phyloP scores from a whole-genome alignment of 2,797 vertebrate genomes.

The Alca torda region DNA sequence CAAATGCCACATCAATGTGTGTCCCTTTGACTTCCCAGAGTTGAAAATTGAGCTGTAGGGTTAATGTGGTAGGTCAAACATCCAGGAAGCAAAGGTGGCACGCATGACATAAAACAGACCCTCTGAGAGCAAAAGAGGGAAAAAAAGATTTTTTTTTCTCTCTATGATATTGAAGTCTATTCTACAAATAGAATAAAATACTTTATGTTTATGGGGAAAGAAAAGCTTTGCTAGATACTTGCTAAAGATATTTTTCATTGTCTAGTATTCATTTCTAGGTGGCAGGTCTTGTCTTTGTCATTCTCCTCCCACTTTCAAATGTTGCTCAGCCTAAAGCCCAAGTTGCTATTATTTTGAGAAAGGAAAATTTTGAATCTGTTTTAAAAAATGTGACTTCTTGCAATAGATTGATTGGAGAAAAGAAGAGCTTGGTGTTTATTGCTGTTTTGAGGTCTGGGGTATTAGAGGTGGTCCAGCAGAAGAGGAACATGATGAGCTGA shows the following conservation, averaged over 20 bases:
- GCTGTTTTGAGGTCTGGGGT: not conserved
- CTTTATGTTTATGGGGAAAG: not conserved
- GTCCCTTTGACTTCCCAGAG: not conserved
- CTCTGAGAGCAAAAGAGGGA: not conserved
- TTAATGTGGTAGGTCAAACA: not conserved
- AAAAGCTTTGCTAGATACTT: not conserved
- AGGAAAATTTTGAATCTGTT: not conserved
- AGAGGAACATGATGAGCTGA: not conserved
- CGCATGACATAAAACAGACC: not conserved
- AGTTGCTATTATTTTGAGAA: not conserved
- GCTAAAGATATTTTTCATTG: not conserved
- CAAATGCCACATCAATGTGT: not conserved
- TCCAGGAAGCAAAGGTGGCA: not conserved
- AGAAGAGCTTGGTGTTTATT: not conserved
- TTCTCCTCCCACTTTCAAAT: not conserved
- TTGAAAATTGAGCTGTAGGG: not conserved
- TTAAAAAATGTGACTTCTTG: not conserved
- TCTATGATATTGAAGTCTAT: not conserved
- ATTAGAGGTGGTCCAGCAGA: not conserved
- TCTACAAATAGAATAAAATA: not conserved
- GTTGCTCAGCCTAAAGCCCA: not conserved
- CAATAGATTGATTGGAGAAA: not conserved
- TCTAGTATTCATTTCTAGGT: not conserved
- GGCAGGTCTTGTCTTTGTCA: not conserved
- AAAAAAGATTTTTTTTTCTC: not conserved